Percentiles rank a stretch among this genome's conserved stretches.
Evolutionary conservation across 1,140 invertebrate species (phyloP).

Genomic region (Agrilus planipennis): DNA sequence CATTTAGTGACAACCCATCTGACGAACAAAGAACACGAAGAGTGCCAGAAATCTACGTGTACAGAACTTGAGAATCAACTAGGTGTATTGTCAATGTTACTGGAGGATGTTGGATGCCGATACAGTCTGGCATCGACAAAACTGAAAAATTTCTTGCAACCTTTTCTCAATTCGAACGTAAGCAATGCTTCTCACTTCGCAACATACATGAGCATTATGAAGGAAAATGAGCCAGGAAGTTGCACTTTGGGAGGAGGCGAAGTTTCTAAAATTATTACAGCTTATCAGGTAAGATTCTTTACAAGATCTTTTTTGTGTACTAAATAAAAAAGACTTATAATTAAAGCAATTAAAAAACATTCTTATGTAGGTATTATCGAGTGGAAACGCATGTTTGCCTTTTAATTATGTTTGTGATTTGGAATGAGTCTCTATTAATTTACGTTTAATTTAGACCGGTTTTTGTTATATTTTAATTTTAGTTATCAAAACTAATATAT

Average conservation of each 20-base stretch:
- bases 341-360: too few species aligned
- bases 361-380: too few species aligned
- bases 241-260: conserved; percentile 37
- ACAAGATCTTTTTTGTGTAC: too few species aligned
- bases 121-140: conserved; percentile 74
- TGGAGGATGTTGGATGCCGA: conserved; percentile 72
- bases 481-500: background rate
- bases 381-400: too few species aligned
- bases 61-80: conserved; percentile 28
- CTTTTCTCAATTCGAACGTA: conserved; percentile 60
- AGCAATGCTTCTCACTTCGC: conserved; percentile 70
- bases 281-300: conserved; percentile 72
- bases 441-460: too few species aligned
- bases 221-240: conserved; percentile 46
- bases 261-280: conserved; percentile 56
- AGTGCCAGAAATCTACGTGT: too few species aligned
- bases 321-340: too few species aligned
- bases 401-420: too few species aligned
- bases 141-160: conserved; percentile 61
- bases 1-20: conserved; percentile 72
- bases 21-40: too few species aligned
- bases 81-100: conserved; percentile 34
- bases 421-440: too few species aligned
- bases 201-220: conserved; percentile 54
- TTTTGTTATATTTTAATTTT: too few species aligned